Conservation (phyloP, 2,113 vertebrate species). For the Prunella fulvescens region DNA sequence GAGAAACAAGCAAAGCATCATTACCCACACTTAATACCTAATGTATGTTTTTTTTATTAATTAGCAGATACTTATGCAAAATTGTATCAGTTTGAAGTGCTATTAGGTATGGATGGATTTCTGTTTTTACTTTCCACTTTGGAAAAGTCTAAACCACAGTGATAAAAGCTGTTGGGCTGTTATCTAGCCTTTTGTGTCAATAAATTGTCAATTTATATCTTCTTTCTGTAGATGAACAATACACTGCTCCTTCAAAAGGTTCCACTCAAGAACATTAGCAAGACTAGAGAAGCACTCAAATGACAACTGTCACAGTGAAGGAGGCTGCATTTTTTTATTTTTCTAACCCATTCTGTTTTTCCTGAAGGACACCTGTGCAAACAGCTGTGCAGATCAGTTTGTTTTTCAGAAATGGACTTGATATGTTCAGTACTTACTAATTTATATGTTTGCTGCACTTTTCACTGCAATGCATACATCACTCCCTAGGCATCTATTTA, state of each 20-base stretch:
- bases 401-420: background rate
- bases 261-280: background rate
- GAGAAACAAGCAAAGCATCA: background rate
- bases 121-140: background rate
- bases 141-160: background rate
- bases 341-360: background rate
- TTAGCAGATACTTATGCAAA: background rate
- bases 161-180: background rate
- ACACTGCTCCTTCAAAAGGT: background rate
- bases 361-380: background rate
- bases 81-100: background rate
- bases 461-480: background rate
- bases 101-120: background rate
- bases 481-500: background rate
- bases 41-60: background rate
- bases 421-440: background rate
- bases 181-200: background rate
- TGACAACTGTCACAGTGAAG: background rate
- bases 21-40: background rate
- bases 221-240: background rate
- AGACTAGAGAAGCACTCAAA: background rate
- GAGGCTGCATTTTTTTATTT: background rate
- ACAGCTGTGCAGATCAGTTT: background rate
- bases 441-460: background rate
- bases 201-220: background rate